Evolutionary conservation across 2,888 invertebrate species (phyloP).

Genomic region (Andricus curvator): DNA sequence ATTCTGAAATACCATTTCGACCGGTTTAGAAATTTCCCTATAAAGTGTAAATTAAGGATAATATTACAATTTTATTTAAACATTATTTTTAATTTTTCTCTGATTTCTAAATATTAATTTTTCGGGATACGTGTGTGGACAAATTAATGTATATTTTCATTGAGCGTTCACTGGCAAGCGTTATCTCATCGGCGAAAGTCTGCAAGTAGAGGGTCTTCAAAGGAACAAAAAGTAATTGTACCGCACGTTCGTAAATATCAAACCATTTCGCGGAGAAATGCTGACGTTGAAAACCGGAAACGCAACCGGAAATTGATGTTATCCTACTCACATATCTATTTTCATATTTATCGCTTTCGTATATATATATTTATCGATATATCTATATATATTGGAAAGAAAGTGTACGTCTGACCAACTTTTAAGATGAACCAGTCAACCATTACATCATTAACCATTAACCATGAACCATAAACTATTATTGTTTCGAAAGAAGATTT

Average conservation of each 20-base stretch:
- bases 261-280: slow-evolving; percentile 1
- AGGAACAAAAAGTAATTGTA: slow-evolving; percentile 29
- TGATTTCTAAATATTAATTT: slow-evolving; percentile 5
- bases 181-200: slow-evolving; percentile 39
- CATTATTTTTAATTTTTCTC: background rate
- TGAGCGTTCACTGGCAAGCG: slow-evolving; percentile 1
- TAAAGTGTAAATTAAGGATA: too few species aligned
- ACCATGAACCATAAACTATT: too few species aligned
- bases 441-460: too few species aligned
- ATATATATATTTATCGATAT: background rate
- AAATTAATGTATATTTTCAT: background rate
- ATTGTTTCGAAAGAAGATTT: too few species aligned
- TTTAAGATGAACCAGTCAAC: background rate
- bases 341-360: background rate
- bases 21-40: background rate
- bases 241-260: slow-evolving; percentile 2
- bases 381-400: background rate
- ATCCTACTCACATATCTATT: background rate
- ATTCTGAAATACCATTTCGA: background rate
- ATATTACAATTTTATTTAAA: too few species aligned
- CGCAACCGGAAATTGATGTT: slow-evolving; percentile 1
- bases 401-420: background rate
- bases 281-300: slow-evolving; percentile 6
- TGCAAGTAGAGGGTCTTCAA: slow-evolving; percentile 25
- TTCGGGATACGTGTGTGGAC: too few species aligned